These are phyloP conservation scores for Lingula anatina DNA, from an alignment of 2,888 invertebrate genomes.

Conservation along the genomic window DNA sequence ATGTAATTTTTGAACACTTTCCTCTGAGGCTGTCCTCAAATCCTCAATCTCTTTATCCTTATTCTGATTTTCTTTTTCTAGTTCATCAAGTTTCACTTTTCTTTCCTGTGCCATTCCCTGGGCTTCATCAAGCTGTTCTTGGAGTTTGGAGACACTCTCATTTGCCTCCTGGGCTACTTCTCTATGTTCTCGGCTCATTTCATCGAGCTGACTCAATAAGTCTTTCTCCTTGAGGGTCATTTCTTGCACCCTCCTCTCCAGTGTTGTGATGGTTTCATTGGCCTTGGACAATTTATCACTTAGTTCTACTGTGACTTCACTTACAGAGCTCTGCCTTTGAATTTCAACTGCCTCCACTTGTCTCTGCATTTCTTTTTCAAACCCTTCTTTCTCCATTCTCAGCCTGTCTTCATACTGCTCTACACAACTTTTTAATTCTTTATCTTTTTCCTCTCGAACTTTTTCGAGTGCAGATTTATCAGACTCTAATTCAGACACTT, in stretches of 20 bases:
- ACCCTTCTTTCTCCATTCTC: constrained; percentile 6
- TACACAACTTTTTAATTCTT: constrained; percentile 7
- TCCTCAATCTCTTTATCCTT: no score
- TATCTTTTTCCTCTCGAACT: constrained; percentile 5
- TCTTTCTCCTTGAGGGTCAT: constrained; percentile 3
- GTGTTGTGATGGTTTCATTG: constrained; percentile 8
- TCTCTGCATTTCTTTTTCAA: constrained; percentile 7
- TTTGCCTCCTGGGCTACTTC: background rate
- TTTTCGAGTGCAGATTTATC: constrained; percentile 7
- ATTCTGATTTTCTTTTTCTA: constrained; percentile 27
- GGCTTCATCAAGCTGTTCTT: constrained; percentile 30
- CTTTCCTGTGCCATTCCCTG: constrained; percentile 33
- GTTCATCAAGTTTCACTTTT: constrained; percentile 30
- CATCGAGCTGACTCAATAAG: no score
- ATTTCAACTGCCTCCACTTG: constrained; percentile 8
- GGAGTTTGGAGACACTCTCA: constrained; percentile 24
- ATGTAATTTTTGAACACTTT: no score
- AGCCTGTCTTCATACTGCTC: constrained; percentile 14
- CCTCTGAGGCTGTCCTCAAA: no score
- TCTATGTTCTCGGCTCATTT: background rate
- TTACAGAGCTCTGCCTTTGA: constrained; percentile 11
- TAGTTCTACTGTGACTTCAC: constrained; percentile 7
- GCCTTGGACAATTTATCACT: constrained; percentile 6
- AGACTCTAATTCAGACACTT: background rate
- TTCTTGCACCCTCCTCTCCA: constrained; percentile 12